Base-by-base conservation (phyloP, 1,140 invertebrate species). In the Drosophila busckii region DNA sequence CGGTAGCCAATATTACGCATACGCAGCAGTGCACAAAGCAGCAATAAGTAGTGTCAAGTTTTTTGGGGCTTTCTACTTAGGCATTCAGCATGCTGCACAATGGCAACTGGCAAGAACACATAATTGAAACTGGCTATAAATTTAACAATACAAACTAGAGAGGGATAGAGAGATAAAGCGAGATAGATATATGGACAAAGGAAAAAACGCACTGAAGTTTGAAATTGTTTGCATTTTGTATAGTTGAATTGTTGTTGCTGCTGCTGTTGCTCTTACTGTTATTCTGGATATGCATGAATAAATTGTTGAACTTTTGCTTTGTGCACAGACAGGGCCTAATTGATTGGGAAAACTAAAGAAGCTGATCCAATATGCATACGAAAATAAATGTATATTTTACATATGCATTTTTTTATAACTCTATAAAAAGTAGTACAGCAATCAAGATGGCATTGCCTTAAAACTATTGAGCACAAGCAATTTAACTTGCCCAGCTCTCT, bases 211-310 rank as follows among this genome's bases (percentile, higher is more conserved):
- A 69, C 54, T 69, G 22, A 52, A 54, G 25, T 70, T 46, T 42
- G 41, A 65, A 70, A 70, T 70, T 75, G 45, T 76, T 69, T 64
- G 10, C 40, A 55, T 49, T 65, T 50, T 22, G 35, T 34, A 15
- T 34, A 52, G 38, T 17, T 7, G 28, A 31, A 52, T 44, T 32
- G 19, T 64, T 26, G 9, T 55, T 28, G 35, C 26, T 31, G 38
- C 25, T 37, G 15, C 37, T 35, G n/a, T n/a, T n/a, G n/a, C n/a
- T n/a, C n/a, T n/a, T n/a, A n/a, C n/a, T n/a, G n/a, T n/a, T n/a
- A n/a, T n/a, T n/a, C n/a, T n/a, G n/a, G 23, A 17, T 37, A 41
- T 45, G 65, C 26, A 22, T 31, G 20, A 71, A 46, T 56, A 40
- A 34, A 32, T 17, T 60, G 29, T 40, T 53, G 22, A 3, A n/a